Conservation (phyloP, 2,888 invertebrate species). For the Horisme vitalbata region DNA sequence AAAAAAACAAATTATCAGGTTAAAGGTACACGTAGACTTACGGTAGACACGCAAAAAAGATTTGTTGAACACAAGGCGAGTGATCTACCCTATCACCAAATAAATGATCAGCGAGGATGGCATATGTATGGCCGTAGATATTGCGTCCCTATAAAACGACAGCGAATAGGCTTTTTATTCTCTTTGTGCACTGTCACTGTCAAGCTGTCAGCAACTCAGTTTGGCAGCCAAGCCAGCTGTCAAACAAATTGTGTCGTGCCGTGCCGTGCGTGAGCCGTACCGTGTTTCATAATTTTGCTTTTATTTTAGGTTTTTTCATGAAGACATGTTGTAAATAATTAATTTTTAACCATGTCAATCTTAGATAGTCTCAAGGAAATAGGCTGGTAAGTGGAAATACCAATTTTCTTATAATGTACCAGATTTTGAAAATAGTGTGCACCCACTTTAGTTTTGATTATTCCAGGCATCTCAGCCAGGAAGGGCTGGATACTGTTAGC, state of each 20-base stretch:
- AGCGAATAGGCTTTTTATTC: too few relatives aligned
- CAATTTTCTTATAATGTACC: neutral
- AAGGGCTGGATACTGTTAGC: slow-evolving; percentile 86
- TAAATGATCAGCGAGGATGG: too few relatives aligned
- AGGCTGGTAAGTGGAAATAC: slow-evolving; percentile 83
- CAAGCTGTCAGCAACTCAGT: too few relatives aligned
- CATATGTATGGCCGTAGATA: too few relatives aligned
- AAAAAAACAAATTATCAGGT: too few relatives aligned
- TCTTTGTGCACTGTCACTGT: too few relatives aligned
- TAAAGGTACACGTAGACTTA: too few relatives aligned
- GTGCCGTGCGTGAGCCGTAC: slow-evolving; percentile 40
- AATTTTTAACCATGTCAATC: slow-evolving; percentile 80
- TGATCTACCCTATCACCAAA: too few relatives aligned
- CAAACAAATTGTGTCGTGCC: slow-evolving; percentile 17
- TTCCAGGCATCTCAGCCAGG: slow-evolving; percentile 88
- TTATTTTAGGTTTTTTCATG: slow-evolving; percentile 58
- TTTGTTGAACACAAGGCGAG: too few relatives aligned
- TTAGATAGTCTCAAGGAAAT: slow-evolving; percentile 84
- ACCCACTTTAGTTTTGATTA: slow-evolving; percentile 38
- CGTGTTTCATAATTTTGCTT: slow-evolving; percentile 56
- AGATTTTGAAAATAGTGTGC: slow-evolving; percentile 14
- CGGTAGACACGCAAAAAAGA: too few relatives aligned
- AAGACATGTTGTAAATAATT: slow-evolving; percentile 62
- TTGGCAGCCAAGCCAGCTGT: neutral
- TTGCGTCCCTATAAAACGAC: too few relatives aligned